Conservation (phyloP, 2,113 vertebrate species). For the Trinectes maculatus region DNA sequence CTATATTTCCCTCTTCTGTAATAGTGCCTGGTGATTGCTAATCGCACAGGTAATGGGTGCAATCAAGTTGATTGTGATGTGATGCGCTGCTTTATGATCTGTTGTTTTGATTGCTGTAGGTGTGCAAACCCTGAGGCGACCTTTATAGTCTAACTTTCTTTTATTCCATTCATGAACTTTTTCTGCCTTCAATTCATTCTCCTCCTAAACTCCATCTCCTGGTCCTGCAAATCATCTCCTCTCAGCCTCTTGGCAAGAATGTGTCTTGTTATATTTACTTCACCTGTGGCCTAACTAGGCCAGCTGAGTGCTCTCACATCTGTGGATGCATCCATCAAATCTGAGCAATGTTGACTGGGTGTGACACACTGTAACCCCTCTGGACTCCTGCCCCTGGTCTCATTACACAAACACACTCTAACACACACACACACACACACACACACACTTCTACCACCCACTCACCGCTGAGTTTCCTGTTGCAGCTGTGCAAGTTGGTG, state of each 20-base stretch:
- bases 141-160: constrained; percentile 19
- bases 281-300: constrained; percentile 64
- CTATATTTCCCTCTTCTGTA: background rate
- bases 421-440: constrained; percentile 21
- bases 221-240: constrained; percentile 20
- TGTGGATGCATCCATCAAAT: constrained; percentile 70
- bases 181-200: constrained; percentile 1
- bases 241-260: constrained; percentile 27
- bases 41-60: constrained; percentile 48
- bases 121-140: constrained; percentile 7
- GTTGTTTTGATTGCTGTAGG: constrained; percentile 49
- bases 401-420: constrained; percentile 51
- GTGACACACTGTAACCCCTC: constrained; percentile 64
- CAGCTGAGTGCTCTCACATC: constrained; percentile 58
- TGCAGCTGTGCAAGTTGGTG: constrained; percentile 93
- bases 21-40: constrained; percentile 9
- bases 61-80: constrained; percentile 59
- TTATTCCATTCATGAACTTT: constrained; percentile 13
- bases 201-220: constrained; percentile 16
- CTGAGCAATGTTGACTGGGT: constrained; percentile 61
- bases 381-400: constrained; percentile 52
- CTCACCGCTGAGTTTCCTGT: constrained; percentile 91
- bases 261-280: constrained; percentile 66
- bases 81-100: constrained; percentile 28
- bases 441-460: constrained; percentile 22